Conservation (phyloP, 2,113 vertebrate genomes). For the Megaptera novaeangliae region DNA sequence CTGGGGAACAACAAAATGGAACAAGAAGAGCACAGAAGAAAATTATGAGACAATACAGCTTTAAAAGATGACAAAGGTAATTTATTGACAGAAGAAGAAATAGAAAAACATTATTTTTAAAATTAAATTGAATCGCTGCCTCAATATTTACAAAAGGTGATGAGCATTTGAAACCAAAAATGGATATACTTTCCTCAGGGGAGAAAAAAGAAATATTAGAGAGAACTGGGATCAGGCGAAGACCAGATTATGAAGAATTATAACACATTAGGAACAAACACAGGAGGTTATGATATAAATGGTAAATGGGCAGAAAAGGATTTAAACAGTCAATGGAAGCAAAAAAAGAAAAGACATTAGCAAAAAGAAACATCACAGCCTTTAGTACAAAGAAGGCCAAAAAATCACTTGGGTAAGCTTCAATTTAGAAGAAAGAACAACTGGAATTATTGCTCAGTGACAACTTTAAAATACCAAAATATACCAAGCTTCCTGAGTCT, state of each 20-base stretch:
- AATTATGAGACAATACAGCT: slow-evolving; percentile 62
- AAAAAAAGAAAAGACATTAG: slow-evolving; percentile 3
- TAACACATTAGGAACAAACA: slow-evolving; percentile 46
- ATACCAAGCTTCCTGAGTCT: neutral
- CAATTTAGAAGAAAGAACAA: neutral
- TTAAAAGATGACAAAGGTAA: slow-evolving; percentile 65
- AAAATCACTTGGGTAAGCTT: neutral
- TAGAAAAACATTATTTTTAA: slow-evolving; percentile 72
- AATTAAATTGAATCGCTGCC: slow-evolving; percentile 66
- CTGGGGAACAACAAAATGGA: slow-evolving; percentile 64
- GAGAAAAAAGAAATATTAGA: slow-evolving; percentile 60
- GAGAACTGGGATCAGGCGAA: slow-evolving; percentile 54
- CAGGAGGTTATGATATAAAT: slow-evolving; percentile 17
- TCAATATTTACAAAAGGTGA: slow-evolving; percentile 54
- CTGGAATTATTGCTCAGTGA: neutral
- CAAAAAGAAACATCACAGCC: neutral
- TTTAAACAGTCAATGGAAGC: slow-evolving; percentile 23
- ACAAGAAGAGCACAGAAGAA: slow-evolving; percentile 41
- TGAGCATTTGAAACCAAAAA: slow-evolving; percentile 58
- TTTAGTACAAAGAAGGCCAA: neutral
- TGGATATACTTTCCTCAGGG: slow-evolving; percentile 52
- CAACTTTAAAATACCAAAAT: neutral
- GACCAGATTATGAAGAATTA: slow-evolving; percentile 51
- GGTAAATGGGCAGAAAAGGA: slow-evolving; percentile 23
- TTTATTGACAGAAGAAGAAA: slow-evolving; percentile 64